phyloP scores from a whole-genome alignment of 2,113 vertebrate genomes.

The Lathamus discolor region DNA sequence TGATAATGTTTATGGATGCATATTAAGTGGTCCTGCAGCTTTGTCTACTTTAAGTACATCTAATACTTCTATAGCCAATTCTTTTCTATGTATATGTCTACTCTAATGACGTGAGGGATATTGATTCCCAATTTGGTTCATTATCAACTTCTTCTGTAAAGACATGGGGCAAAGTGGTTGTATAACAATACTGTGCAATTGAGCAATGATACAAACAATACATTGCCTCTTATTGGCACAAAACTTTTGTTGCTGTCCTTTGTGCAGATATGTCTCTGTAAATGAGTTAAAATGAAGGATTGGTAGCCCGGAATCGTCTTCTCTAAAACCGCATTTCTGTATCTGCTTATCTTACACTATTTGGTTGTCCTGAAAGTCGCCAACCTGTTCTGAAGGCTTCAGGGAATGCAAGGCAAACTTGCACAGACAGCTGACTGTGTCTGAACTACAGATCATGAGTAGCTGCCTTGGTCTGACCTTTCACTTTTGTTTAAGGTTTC shows the following conservation, averaged over 20 bases:
- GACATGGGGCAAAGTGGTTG: neutral
- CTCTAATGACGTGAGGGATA: neutral
- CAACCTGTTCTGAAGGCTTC: neutral
- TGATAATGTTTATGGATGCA: neutral
- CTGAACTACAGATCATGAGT: neutral
- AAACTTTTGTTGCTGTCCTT: neutral
- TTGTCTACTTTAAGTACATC: neutral
- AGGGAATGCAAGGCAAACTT: neutral
- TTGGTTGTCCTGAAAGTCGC: neutral
- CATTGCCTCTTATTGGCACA: neutral
- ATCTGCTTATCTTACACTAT: neutral
- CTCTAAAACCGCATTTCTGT: neutral
- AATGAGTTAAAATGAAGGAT: neutral
- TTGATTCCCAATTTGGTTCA: neutral
- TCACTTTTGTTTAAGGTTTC: neutral
- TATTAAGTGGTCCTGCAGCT: neutral
- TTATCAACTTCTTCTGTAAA: neutral
- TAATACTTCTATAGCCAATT: neutral
- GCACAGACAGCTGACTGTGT: neutral
- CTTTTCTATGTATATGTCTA: neutral
- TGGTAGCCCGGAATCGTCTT: neutral
- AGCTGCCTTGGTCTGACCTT: neutral
- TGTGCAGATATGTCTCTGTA: neutral
- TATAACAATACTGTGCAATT: neutral
- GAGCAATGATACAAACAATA: neutral